phyloP scores from a whole-genome alignment of 2,797 vertebrate genomes.

The Chelidonichthys spinosus region DNA sequence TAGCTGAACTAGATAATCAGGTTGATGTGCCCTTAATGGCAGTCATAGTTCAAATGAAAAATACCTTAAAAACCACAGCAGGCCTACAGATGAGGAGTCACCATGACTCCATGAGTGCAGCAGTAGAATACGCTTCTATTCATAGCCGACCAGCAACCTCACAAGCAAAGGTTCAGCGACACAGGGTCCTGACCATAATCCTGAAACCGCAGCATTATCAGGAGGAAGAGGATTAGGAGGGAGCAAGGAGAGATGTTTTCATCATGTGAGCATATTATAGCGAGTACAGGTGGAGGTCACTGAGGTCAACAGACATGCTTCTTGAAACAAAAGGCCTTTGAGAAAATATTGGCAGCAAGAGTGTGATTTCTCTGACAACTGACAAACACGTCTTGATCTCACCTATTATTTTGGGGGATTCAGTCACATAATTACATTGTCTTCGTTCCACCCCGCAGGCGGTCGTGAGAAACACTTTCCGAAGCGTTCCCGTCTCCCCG shows the following conservation, averaged over 20 bases:
- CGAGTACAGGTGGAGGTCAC: conserved; percentile 2
- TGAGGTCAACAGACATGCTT: not conserved
- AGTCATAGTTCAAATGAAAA: not conserved
- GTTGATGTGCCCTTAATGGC: no score
- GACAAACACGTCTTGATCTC: conserved; percentile 24
- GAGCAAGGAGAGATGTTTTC: not conserved
- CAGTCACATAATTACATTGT: conserved; percentile 6
- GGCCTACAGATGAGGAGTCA: not conserved
- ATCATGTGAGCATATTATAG: conserved; percentile 10
- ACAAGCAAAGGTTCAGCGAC: not conserved
- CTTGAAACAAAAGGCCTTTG: not conserved
- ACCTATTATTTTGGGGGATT: conserved; percentile 18
- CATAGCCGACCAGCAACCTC: not conserved
- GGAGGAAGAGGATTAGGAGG: conserved; percentile 1
- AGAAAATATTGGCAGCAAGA: conserved; percentile 4
- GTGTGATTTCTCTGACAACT: not conserved
- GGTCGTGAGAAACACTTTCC: conserved; percentile 33
- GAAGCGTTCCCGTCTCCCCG: conserved; percentile 27
- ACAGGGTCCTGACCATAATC: not conserved
- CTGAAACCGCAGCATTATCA: not conserved
- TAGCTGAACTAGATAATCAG: not conserved
- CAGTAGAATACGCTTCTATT: no score
- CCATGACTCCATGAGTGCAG: not conserved
- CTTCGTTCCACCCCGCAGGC: not conserved
- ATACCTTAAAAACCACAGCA: not conserved